phyloP scores from a whole-genome alignment of 1,140 invertebrate species.

The Drosophila auraria region DNA sequence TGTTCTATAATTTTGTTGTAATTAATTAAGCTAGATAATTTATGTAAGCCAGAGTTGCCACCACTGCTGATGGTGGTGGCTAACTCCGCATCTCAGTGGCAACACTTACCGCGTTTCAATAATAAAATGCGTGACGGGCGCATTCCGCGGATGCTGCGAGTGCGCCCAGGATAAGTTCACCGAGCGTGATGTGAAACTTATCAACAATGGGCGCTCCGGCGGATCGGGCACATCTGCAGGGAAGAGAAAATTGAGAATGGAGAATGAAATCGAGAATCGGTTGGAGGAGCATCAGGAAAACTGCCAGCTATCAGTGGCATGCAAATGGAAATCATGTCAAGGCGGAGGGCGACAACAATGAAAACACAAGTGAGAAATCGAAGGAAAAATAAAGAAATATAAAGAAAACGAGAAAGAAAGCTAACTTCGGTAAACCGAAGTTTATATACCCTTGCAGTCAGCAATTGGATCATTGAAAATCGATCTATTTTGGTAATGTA shows the following conservation, averaged over 20 bases:
- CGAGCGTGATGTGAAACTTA: slow-evolving; percentile 90
- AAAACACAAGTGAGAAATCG: slow-evolving; percentile 38
- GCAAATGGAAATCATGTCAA: slow-evolving; percentile 73
- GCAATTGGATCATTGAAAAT: no score
- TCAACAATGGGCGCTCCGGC: slow-evolving; percentile 90
- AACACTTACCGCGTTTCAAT: slow-evolving; percentile 90
- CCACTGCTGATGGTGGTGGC: not conserved
- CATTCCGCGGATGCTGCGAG: slow-evolving; percentile 89
- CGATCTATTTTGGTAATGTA: no score
- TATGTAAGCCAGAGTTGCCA: not conserved
- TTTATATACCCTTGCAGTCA: no score
- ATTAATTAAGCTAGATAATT: no score
- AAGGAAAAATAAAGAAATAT: slow-evolving; percentile 16
- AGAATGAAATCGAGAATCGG: slow-evolving; percentile 20
- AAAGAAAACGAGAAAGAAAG: no score
- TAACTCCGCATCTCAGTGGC: slow-evolving; percentile 6
- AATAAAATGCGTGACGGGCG: slow-evolving; percentile 90
- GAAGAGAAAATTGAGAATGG: slow-evolving; percentile 41
- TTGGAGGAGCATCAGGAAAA: slow-evolving; percentile 46
- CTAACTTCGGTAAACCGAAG: no score
- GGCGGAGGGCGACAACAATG: slow-evolving; percentile 36
- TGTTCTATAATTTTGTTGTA: no score
- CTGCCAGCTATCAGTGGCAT: slow-evolving; percentile 65
- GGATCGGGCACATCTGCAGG: slow-evolving; percentile 89
- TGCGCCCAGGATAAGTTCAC: slow-evolving; percentile 92